A percentile compares a stretch with the other conserved stretches of the same genome.
phyloP scores from a whole-genome alignment of 2,888 invertebrate species.

The Dioctria linearis region DNA sequence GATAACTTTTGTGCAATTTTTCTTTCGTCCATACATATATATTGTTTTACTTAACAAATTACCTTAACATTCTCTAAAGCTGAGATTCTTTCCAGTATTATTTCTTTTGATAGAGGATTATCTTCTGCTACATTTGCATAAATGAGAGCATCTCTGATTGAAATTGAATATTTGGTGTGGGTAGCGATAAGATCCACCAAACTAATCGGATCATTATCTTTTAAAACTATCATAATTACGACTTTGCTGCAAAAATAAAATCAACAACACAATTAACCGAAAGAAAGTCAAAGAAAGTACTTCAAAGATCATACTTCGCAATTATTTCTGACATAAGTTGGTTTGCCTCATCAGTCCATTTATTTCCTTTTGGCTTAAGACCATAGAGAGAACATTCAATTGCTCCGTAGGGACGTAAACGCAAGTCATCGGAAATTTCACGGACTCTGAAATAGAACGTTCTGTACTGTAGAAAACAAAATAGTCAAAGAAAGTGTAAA shows the following conservation, averaged over 20 bases:
- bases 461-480: not conserved
- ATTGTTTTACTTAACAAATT: too few species aligned
- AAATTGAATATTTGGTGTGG: constrained; percentile 65
- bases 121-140: constrained; percentile 65
- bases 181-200: constrained; percentile 70
- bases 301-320: constrained; percentile 72
- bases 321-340: constrained; percentile 75
- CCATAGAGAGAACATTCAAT: constrained; percentile 76
- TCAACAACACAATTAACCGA: not conserved
- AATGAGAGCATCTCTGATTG: constrained; percentile 70
- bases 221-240: constrained; percentile 62
- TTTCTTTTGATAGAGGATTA: constrained; percentile 56
- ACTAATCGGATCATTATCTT: constrained; percentile 61
- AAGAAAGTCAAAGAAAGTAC: not conserved
- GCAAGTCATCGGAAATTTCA: constrained; percentile 71
- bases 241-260: constrained; percentile 61
- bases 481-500: constrained; percentile 7
- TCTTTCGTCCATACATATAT: too few species aligned
- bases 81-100: not conserved
- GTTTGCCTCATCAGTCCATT: constrained; percentile 74
- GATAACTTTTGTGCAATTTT: too few species aligned
- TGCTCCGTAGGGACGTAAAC: constrained; percentile 72
- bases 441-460: constrained; percentile 69
- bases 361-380: constrained; percentile 71
- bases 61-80: constrained; percentile 34